Evolutionary conservation across 2,797 vertebrate species (phyloP).

Genomic region (Onychomys leucogaster): DNA sequence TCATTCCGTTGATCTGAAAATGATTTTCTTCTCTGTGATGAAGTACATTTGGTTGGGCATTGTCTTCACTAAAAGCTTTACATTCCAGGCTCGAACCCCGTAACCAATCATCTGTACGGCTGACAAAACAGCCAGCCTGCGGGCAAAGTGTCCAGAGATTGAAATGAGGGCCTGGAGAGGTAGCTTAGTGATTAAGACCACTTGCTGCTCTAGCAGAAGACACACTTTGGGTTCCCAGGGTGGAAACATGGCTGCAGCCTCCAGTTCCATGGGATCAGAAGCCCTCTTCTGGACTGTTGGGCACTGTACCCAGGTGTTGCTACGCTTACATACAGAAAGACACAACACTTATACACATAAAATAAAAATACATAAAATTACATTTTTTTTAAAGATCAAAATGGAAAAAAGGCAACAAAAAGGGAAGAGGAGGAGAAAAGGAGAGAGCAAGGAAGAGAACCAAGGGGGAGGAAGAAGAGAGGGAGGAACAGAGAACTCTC

Average conservation of each 20-base stretch:
- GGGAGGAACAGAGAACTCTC: neutral
- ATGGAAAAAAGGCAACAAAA: neutral
- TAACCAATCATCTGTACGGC: conserved; percentile 62
- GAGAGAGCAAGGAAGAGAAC: neutral
- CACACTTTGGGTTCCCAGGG: neutral
- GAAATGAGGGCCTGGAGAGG: neutral
- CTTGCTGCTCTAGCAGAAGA: neutral
- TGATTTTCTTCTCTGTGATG: conserved; percentile 72
- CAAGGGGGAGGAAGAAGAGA: neutral
- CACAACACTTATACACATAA: neutral
- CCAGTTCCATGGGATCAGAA: neutral
- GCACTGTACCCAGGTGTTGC: neutral
- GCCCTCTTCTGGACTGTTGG: neutral
- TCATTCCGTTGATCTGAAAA: conserved; percentile 61
- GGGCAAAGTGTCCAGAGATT: neutral
- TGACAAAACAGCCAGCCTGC: conserved; percentile 73
- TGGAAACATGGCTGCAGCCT: neutral
- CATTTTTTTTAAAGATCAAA: neutral
- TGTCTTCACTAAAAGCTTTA: conserved; percentile 77
- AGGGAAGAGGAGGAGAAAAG: neutral
- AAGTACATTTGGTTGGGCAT: conserved; percentile 52
- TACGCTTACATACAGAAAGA: neutral
- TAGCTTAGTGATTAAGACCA: neutral
- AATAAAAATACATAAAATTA: neutral
- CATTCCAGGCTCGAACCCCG: conserved; percentile 51